These are phyloP conservation scores for Heliconius aoede DNA, from an alignment of 2,888 invertebrate species.

Conservation along the genomic window DNA sequence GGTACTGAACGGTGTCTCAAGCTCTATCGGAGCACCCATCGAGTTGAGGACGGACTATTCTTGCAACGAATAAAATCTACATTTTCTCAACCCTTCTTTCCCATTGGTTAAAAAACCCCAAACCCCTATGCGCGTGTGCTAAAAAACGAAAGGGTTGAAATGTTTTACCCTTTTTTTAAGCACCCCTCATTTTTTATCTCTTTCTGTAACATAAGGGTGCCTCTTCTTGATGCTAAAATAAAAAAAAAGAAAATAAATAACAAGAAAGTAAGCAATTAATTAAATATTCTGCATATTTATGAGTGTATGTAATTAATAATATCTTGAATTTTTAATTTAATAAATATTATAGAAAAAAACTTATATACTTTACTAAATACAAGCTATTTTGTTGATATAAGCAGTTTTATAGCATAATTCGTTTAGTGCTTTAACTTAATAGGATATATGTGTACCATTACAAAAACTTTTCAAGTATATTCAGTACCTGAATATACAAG, in stretches of 20 bases:
- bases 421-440: no score
- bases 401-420: not conserved
- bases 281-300: not conserved
- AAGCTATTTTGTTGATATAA: not conserved
- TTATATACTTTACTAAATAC: not conserved
- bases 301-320: not conserved
- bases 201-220: constrained; percentile 47
- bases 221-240: not conserved
- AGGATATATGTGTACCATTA: not conserved
- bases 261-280: not conserved
- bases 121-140: constrained; percentile 81
- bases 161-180: constrained; percentile 72
- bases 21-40: constrained; percentile 56
- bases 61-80: constrained; percentile 73
- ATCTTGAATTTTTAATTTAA: not conserved
- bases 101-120: constrained; percentile 74
- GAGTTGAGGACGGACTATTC: constrained; percentile 54
- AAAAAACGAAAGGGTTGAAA: constrained; percentile 80
- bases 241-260: not conserved
- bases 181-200: constrained; percentile 64
- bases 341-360: not conserved
- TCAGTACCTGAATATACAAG: not conserved
- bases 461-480: not conserved
- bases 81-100: constrained; percentile 64
- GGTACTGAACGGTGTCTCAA: constrained; percentile 60